A percentile compares a stretch with the other conserved stretches of the same genome.
Conservation (phyloP, 2,797 vertebrate genomes). For the Acipenser ruthenus region DNA sequence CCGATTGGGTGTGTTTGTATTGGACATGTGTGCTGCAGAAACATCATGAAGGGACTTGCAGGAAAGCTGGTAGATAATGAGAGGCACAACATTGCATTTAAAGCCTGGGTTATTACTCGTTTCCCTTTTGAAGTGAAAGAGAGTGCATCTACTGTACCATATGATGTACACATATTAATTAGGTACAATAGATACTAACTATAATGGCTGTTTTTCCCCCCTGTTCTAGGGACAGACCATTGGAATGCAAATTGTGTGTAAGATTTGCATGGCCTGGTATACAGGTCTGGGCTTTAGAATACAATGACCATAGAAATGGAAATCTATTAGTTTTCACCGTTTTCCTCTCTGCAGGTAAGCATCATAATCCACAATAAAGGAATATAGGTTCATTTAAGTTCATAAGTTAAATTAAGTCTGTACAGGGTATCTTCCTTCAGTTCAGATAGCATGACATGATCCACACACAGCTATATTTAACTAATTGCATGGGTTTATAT, state of each 20-base stretch:
- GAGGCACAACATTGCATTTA: too few relatives aligned
- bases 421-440: not conserved
- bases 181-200: conserved; percentile 16
- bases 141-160: conserved; percentile 5
- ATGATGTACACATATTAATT: conserved; percentile 20
- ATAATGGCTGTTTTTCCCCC: not conserved
- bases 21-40: too few relatives aligned
- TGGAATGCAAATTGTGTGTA: conserved; percentile 21
- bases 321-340: conserved; percentile 8
- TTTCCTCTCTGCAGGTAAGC: not conserved
- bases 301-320: conserved; percentile 15
- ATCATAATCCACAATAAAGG: not conserved
- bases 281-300: conserved; percentile 5
- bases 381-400: too few relatives aligned
- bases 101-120: too few relatives aligned
- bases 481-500: too few relatives aligned
- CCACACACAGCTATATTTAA: too few relatives aligned
- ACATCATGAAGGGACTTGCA: too few relatives aligned
- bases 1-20: too few relatives aligned
- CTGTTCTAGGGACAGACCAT: conserved; percentile 15
- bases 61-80: too few relatives aligned
- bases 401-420: not conserved
- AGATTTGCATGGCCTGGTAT: not conserved
- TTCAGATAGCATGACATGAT: not conserved
- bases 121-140: conserved; percentile 15